phyloP scores from a whole-genome alignment of 23 tunicate species.

The Ascidia mentula region DNA sequence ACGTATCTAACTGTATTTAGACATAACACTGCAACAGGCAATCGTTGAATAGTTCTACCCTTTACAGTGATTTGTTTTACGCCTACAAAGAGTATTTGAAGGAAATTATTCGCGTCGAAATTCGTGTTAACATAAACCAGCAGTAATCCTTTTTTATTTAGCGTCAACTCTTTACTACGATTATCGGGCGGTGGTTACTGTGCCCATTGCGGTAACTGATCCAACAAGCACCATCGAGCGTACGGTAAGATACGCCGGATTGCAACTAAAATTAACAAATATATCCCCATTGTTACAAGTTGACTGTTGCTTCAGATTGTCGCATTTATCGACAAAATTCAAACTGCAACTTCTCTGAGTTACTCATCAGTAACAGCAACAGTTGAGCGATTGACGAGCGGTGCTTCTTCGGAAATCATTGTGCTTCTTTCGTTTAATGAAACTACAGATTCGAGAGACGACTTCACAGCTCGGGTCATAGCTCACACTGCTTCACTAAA shows the following conservation, averaged over 20 bases:
- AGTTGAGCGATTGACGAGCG: not conserved
- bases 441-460: constrained; percentile 17
- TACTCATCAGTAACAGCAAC: not conserved
- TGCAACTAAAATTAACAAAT: too few species aligned
- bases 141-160: not conserved
- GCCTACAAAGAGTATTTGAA: too few species aligned
- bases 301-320: not conserved
- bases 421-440: constrained; percentile 5
- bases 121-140: too few species aligned
- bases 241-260: not conserved
- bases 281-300: too few species aligned
- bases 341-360: not conserved
- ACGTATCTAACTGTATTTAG: too few species aligned
- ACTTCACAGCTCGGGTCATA: constrained; percentile 11
- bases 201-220: not conserved
- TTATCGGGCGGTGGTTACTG: not conserved
- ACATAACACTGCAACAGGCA: too few species aligned
- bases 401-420: not conserved
- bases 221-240: not conserved
- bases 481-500: not conserved
- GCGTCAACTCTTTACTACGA: not conserved
- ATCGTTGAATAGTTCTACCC: too few species aligned
- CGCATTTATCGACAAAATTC: not conserved
- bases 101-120: too few species aligned
- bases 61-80: too few species aligned